These are phyloP conservation scores for Hycleus cichorii DNA, from an alignment of 1,140 invertebrate genomes.

Conservation along the genomic window DNA sequence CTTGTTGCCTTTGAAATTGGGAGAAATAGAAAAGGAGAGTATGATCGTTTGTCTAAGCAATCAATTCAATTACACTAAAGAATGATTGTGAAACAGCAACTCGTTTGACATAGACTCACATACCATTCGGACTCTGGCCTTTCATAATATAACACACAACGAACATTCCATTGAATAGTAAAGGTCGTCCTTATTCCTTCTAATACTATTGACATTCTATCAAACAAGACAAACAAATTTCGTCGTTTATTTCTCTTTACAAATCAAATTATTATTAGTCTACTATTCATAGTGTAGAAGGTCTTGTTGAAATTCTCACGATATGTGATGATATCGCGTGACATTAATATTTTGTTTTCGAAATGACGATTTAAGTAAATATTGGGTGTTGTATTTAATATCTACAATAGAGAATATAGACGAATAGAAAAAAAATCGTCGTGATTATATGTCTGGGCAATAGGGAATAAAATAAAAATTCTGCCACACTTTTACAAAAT, in stretches of 20 bases:
- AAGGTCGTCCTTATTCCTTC: background rate
- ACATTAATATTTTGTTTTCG: background rate
- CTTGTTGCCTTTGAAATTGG: constrained; percentile 25
- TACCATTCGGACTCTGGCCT: constrained; percentile 22
- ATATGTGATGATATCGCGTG: constrained; percentile 7
- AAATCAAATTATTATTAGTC: too few species aligned
- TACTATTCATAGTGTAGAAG: too few species aligned
- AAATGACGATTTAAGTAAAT: background rate
- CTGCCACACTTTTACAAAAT: constrained; percentile 12
- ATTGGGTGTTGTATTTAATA: background rate
- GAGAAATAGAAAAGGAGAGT: constrained; percentile 5
- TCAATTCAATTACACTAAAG: constrained; percentile 39
- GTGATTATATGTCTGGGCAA: background rate
- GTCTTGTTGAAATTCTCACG: constrained; percentile 6
- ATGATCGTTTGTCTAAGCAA: constrained; percentile 37
- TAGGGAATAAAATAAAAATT: constrained; percentile 4
- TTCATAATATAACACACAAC: background rate
- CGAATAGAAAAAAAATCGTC: background rate
- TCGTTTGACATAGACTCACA: constrained; percentile 37
- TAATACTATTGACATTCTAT: background rate
- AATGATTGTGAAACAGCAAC: constrained; percentile 29
- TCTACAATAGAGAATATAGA: background rate
- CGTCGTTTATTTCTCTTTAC: too few species aligned
- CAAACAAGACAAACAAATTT: too few species aligned
- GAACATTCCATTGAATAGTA: background rate